Evolutionary conservation across 2,888 invertebrate species (phyloP), one percentile per base, ranked within the genome.

Genomic region (Phengaris arion): DNA sequence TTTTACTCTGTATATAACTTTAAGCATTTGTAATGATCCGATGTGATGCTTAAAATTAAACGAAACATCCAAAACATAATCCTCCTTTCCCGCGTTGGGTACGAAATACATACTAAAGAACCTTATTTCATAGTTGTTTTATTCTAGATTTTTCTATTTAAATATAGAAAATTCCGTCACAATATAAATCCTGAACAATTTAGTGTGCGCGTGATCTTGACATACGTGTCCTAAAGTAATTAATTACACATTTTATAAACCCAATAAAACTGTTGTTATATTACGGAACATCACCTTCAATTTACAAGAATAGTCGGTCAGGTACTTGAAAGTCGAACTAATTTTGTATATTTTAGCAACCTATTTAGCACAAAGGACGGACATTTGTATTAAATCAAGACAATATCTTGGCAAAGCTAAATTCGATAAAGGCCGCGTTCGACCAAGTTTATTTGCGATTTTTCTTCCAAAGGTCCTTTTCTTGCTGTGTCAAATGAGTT

Each of bases 21-120:
- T 72, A 79, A 78, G 52, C 72, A 77, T 59, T 59, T 74, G 68
- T 76, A 73, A 77, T 78, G 79, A 77, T 79, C 78, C 76, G 78
- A 76, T 77, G 75, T 79, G 22, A 46, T 68, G 74, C 74, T 76
- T 74, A 74, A 51, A 72, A 72, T 72, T 54, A 12, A 64, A 64
- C 48, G 48, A 6, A 35, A 35, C 4, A 35, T 48, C 48, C 8
- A 48, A 48, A 5, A 35, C 35, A 35, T 22, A 22, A 22, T 22
- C 22, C 35, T 35, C 35, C 4, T 35, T 35, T 35, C 35, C 35
- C 22, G 22, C 22, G 22, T 22, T 22, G 35, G 35, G 35, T 35
- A 35, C 35, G 6, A 3, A 48, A 48, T 48, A 48, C 8, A 48
- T 48, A 6, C 4, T 48, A 48, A 48, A 46, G 46, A 46, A 22